Evolutionary conservation across 2,888 invertebrate species (phyloP), one percentile per base, ranked within the genome.

Genomic region (Phengaris alcon): DNA sequence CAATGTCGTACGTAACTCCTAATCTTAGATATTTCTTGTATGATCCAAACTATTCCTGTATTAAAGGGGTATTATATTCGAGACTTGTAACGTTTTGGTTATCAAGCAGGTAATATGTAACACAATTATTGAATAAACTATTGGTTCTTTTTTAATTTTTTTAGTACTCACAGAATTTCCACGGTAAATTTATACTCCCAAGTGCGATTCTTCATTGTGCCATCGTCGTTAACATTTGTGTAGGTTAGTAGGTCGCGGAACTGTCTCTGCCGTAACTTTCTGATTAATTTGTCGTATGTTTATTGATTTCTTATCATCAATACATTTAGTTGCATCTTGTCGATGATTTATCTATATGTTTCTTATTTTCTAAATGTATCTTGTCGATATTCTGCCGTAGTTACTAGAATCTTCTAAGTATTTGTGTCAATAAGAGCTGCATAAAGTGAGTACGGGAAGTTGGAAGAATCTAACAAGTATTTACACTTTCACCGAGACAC

Each of bases 211-310:
- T 52, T 52, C 52, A 72, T 72, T 7, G 52, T 59, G 55, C 22
- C 46, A 48, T 15, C 73, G 35, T 73, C 48, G 76, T 57, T 75
- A 74, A 54, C 74, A 59, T 59, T 73, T 70, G 84, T 84, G 79
- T 85, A 83, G 85, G 82, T 88, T 90, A 89, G 88, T 90, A 83
- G 90, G 90, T 88, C 91, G 87, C 85, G 82, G 81, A 87, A 87
- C 90, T 85, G 89, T 90, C 84, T 86, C 83, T 82, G 79, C 83
- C 85, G 86, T 86, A 85, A 86, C 82, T 86, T 84, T 79, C 83
- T 82, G 83, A 86, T 85, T 82, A 86, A 86, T 87, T 87, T 79
- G 82, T 85, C 83, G 83, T 83, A 82, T 82, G 82, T 82, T 82
- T 80, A 82, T 83, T 79, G 81, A 80, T 79, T 76, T 77, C 52